phyloP scores from a whole-genome alignment of 2,113 vertebrate genomes.

The Ameiurus melas region DNA sequence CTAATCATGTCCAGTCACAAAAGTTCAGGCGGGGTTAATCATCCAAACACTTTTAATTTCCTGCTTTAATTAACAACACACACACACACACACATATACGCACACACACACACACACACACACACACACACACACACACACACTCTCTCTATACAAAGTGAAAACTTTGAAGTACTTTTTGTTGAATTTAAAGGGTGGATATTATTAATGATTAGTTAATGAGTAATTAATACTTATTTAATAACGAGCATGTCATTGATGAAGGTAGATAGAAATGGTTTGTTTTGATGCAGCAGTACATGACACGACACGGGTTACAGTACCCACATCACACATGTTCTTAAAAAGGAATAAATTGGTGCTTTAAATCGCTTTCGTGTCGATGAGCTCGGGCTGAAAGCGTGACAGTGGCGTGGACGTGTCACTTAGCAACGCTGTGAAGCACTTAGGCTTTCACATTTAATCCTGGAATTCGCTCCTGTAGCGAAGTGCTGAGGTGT shows the following conservation, averaged over 20 bases:
- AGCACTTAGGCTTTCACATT: background rate
- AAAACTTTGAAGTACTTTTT: background rate
- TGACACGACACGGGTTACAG: background rate
- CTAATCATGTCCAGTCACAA: background rate
- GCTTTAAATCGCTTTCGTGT: too few species aligned
- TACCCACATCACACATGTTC: background rate
- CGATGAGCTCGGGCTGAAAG: too few species aligned
- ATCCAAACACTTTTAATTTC: background rate
- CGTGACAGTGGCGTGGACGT: background rate
- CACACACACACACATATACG: slow-evolving; percentile 3
- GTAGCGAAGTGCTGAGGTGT: background rate
- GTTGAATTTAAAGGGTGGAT: too few species aligned
- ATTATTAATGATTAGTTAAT: background rate
- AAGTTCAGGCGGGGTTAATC: background rate
- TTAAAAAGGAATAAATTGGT: background rate
- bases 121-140: slow-evolving; percentile 10
- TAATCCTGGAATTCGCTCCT: background rate
- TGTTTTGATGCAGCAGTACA: background rate
- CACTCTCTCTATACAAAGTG: background rate
- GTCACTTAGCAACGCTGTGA: background rate
- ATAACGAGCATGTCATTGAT: background rate
- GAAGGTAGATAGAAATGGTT: background rate
- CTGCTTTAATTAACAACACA: background rate
- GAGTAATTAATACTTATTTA: background rate
- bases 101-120: slow-evolving; percentile 4